These are phyloP conservation scores for Byasa hedistus DNA, from an alignment of 2,888 invertebrate species.

Conservation along the genomic window DNA sequence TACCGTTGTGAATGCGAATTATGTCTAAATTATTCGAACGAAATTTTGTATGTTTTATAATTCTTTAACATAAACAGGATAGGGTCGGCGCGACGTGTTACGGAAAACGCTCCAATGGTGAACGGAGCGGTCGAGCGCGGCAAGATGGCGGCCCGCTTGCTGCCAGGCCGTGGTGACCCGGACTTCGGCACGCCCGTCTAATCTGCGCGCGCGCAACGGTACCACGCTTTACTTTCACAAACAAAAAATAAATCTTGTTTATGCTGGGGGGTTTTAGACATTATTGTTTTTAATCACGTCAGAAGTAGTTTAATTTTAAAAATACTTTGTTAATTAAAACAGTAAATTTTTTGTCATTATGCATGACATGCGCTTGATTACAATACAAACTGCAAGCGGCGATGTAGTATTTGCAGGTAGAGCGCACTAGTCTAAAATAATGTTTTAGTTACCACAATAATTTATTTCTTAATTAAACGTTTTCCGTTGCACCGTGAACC, in stretches of 20 bases:
- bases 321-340: too few species aligned
- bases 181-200: slow-evolving; percentile 85
- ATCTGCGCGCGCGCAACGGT: slow-evolving; percentile 33
- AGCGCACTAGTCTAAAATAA: too few species aligned
- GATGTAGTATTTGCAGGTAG: too few species aligned
- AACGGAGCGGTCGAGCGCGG: slow-evolving; percentile 51
- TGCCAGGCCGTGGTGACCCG: slow-evolving; percentile 82
- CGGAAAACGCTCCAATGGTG: slow-evolving; percentile 44
- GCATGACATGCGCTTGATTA: too few species aligned
- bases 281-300: too few species aligned
- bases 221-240: not conserved
- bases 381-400: too few species aligned
- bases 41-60: not conserved
- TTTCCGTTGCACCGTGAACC: not conserved
- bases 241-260: not conserved
- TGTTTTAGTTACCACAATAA: too few species aligned
- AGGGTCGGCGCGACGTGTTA: slow-evolving; percentile 70
- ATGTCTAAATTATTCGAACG: too few species aligned
- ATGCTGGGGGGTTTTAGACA: not conserved
- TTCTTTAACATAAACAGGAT: slow-evolving; percentile 51
- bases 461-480: too few species aligned
- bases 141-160: slow-evolving; percentile 46
- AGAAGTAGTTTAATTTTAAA: too few species aligned
- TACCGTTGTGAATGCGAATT: too few species aligned
- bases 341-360: too few species aligned